A percentile compares a stretch with the other conserved stretches of the same genome.
Evolutionary conservation across 2,888 invertebrate genomes (phyloP).

Genomic region (Alloscopus bannaensis): DNA sequence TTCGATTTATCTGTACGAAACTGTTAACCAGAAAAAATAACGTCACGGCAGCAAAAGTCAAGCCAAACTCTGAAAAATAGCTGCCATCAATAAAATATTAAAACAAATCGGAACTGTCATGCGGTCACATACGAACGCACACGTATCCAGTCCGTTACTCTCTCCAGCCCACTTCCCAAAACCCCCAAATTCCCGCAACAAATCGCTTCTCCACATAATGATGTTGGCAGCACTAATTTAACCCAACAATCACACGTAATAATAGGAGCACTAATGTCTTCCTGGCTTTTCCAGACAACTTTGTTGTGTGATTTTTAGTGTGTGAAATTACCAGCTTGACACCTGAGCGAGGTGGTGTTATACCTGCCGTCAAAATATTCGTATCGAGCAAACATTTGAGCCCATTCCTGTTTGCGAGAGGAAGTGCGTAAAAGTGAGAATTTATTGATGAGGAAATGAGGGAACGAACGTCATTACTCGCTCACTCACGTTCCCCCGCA

Average conservation of each 20-base stretch:
- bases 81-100: neutral
- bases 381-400: too few species aligned
- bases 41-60: too few species aligned
- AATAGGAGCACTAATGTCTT: neutral
- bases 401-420: too few species aligned
- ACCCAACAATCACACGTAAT: neutral
- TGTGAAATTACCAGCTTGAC: neutral
- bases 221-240: neutral
- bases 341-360: neutral
- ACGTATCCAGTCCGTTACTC: neutral
- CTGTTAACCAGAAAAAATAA: neutral
- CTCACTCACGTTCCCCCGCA: too few species aligned
- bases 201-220: neutral
- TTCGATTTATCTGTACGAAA: neutral
- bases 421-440: too few species aligned
- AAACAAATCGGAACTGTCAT: neutral
- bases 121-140: neutral
- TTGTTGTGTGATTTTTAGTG: neutral
- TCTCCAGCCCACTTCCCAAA: neutral
- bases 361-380: neutral
- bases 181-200: neutral
- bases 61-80: too few species aligned
- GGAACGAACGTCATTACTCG: too few species aligned
- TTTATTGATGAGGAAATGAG: too few species aligned
- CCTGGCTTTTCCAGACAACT: neutral